Evolutionary conservation across 2,888 invertebrate species (phyloP).

Genomic region (Pharmacophagus antenor): DNA sequence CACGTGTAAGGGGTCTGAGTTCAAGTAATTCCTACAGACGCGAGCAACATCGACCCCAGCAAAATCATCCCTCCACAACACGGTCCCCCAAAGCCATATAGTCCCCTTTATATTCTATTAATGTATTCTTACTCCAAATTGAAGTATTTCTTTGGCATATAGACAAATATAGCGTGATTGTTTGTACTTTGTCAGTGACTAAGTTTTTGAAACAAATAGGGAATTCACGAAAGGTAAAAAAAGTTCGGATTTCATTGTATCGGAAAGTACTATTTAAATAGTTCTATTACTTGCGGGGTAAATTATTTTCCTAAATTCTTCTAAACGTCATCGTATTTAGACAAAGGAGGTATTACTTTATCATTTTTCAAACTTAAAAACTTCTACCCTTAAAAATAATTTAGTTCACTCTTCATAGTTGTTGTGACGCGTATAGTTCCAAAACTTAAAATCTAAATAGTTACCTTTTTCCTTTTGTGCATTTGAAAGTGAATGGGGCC

Average conservation of each 20-base stretch:
- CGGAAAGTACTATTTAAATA: background rate
- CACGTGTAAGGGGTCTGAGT: too few species aligned
- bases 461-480: conserved; percentile 22
- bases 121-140: too few species aligned
- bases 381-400: background rate
- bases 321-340: background rate
- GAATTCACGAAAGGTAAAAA: background rate
- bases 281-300: background rate
- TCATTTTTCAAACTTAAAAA: background rate
- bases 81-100: too few species aligned
- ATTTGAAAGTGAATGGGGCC: conserved; percentile 8
- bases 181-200: background rate
- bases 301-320: background rate
- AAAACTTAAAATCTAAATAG: background rate
- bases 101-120: too few species aligned
- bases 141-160: background rate
- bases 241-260: background rate
- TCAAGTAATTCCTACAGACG: too few species aligned
- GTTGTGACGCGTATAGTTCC: conserved; percentile 48
- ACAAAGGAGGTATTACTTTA: background rate
- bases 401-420: conserved; percentile 58
- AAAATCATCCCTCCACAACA: too few species aligned
- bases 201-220: background rate
- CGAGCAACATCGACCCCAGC: too few species aligned
- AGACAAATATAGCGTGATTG: background rate